Evolutionary conservation across 2,888 invertebrate genomes (phyloP).

Genomic region (Endomychus coccineus): DNA sequence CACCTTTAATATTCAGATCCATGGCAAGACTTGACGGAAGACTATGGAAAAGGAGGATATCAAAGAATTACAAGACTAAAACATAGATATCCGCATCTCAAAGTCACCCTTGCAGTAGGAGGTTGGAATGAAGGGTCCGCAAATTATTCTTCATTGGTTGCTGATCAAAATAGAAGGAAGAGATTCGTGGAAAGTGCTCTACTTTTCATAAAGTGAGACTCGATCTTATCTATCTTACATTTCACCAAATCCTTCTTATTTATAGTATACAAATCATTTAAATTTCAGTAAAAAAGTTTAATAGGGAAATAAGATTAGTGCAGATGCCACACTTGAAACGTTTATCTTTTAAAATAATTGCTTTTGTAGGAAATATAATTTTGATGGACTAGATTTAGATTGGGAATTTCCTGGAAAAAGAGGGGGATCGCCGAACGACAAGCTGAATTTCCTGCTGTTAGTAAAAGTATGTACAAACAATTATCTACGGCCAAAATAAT

Average conservation of each 20-base stretch:
- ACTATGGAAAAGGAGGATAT: slow-evolving; percentile 67
- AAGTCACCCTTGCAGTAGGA: slow-evolving; percentile 69
- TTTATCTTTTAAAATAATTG: slow-evolving; percentile 7
- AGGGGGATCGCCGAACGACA: slow-evolving; percentile 67
- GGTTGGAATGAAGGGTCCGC: slow-evolving; percentile 88
- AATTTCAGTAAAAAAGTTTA: too few relatives aligned
- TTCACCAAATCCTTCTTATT: too few relatives aligned
- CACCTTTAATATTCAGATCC: slow-evolving; percentile 57
- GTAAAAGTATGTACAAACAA: slow-evolving; percentile 71
- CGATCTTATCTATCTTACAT: too few relatives aligned
- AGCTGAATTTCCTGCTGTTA: slow-evolving; percentile 67
- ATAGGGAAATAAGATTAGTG: too few relatives aligned
- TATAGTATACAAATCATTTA: too few relatives aligned
- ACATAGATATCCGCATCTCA: slow-evolving; percentile 60
- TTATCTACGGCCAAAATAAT: too few relatives aligned
- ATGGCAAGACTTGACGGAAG: slow-evolving; percentile 68
- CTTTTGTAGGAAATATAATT: slow-evolving; percentile 57
- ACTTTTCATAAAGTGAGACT: slow-evolving; percentile 57
- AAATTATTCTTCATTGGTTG: slow-evolving; percentile 64
- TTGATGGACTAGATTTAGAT: slow-evolving; percentile 72
- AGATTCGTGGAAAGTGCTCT: slow-evolving; percentile 65
- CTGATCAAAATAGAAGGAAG: slow-evolving; percentile 53
- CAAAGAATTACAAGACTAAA: slow-evolving; percentile 61
- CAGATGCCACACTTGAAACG: too few relatives aligned
- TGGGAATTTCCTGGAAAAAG: slow-evolving; percentile 81